Evolutionary conservation across 2,797 vertebrate species (phyloP), one percentile per base, ranked within the genome.

Genomic region (Acropternis orthonyx): DNA sequence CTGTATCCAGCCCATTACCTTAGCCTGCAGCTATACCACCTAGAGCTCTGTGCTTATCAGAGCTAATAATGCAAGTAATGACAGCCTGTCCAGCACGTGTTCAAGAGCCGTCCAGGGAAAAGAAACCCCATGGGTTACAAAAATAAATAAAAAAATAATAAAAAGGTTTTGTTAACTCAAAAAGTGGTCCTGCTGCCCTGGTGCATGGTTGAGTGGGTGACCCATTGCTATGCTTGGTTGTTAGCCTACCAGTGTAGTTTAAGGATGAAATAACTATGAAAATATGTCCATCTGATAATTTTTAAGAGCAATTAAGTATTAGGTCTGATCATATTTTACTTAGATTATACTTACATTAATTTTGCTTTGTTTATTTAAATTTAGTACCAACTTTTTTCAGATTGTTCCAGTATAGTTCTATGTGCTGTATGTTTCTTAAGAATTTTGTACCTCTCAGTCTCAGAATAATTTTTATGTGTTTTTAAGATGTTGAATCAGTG

Each of bases 1-100:
- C 96, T 97, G 95, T 94, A 92, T 41, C 61, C 88, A 79, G 92
- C 23, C 77, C 7, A 9, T 85, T 92, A 32, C 93, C 77, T 78
- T 95, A 86, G 93, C 94, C 94, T 96, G 90, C 83, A 94, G 96
- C 96, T 94, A 95, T 86, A 94, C 95, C 93, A 89, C 95, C 90
- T 96, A 90, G 88, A 96, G 95, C 92, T 95, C 66, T 83, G 79
- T 85, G 93, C 93, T 93, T 51, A 93, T 37, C 92, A 76, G 43
- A 92, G 94, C 83, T 95, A 88, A 95, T 93, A 95, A 97, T 86
- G 88, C 85, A 55, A 37, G 88, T 13, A 84, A 44, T 90, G 90
- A 97, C 95, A 96, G 95, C 90, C 93, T 95, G 94, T 54, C 95
- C 92, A 92, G 85, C 94, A 78, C 28, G 58, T 94, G 77, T 88